These are phyloP conservation scores for Dendrocopos noguchii DNA, from an alignment of 2,113 vertebrate genomes.

Conservation along the genomic window DNA sequence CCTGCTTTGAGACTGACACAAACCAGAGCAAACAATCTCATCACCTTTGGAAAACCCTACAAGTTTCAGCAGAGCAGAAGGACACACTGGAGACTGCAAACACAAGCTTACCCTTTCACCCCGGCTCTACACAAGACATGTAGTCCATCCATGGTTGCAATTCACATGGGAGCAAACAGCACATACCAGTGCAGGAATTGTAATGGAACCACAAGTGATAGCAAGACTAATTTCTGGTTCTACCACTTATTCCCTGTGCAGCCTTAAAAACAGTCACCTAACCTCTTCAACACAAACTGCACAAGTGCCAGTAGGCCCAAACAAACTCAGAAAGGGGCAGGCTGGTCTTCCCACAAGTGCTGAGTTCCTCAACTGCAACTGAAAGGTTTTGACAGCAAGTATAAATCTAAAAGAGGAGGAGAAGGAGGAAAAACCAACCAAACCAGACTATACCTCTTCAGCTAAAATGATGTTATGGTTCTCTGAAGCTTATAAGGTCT, in stretches of 20 bases:
- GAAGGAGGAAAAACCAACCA: neutral
- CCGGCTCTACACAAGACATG: neutral
- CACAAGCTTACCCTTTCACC: neutral
- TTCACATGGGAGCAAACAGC: neutral
- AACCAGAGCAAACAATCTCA: neutral
- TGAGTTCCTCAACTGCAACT: neutral
- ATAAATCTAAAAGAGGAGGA: neutral
- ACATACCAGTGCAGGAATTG: neutral
- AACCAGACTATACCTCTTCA: neutral
- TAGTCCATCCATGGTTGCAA: neutral
- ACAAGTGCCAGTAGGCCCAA: neutral
- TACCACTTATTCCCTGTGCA: fast-evolving
- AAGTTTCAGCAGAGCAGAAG: neutral
- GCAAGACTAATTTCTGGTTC: neutral
- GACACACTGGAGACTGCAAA: neutral
- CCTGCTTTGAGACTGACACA: neutral
- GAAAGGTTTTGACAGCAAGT: neutral
- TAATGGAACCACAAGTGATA: neutral
- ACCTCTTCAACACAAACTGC: neutral
- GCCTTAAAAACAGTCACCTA: neutral
- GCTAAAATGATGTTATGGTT: neutral
- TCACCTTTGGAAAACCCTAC: neutral
- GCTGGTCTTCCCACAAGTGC: neutral
- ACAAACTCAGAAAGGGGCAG: neutral
- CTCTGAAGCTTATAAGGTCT: neutral